Evolutionary conservation across 2,888 invertebrate genomes (phyloP).

Genomic region (Perizoma affinitatum): DNA sequence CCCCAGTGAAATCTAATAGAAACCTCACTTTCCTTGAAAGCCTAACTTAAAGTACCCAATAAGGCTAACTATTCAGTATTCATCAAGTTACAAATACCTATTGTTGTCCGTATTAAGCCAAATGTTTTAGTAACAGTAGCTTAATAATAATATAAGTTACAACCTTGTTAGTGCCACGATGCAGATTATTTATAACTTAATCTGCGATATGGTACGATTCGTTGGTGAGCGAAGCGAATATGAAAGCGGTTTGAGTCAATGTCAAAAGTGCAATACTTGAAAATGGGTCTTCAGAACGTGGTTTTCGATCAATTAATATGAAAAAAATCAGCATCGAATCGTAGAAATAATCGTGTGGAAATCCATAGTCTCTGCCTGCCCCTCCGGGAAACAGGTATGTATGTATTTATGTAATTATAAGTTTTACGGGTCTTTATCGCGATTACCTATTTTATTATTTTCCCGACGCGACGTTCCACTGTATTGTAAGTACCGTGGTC

Average conservation of each 20-base stretch:
- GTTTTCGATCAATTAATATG: no score
- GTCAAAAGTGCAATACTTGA: no score
- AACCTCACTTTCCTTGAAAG: slow-evolving; percentile 17
- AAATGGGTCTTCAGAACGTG: no score
- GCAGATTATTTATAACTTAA: slow-evolving; percentile 52
- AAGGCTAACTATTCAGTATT: slow-evolving; percentile 26
- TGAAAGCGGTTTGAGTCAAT: neutral
- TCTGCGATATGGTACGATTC: slow-evolving; percentile 27
- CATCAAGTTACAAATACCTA: slow-evolving; percentile 21
- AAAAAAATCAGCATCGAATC: no score
- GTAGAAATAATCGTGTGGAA: no score
- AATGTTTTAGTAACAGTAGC: slow-evolving; percentile 26
- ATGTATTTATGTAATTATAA: no score
- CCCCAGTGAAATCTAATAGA: slow-evolving; percentile 11
- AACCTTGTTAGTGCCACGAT: slow-evolving; percentile 50
- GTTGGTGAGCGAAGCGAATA: slow-evolving; percentile 9
- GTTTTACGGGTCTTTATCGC: no score
- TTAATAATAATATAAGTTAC: slow-evolving; percentile 48
- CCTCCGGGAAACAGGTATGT: no score
- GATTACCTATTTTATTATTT: no score
- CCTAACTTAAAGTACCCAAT: slow-evolving; percentile 7
- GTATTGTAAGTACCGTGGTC: no score
- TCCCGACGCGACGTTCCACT: no score
- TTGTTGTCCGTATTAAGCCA: slow-evolving; percentile 39
- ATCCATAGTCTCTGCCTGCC: no score